phyloP scores from a whole-genome alignment of 2,797 vertebrate genomes.

The Dendrocincla fuliginosa region DNA sequence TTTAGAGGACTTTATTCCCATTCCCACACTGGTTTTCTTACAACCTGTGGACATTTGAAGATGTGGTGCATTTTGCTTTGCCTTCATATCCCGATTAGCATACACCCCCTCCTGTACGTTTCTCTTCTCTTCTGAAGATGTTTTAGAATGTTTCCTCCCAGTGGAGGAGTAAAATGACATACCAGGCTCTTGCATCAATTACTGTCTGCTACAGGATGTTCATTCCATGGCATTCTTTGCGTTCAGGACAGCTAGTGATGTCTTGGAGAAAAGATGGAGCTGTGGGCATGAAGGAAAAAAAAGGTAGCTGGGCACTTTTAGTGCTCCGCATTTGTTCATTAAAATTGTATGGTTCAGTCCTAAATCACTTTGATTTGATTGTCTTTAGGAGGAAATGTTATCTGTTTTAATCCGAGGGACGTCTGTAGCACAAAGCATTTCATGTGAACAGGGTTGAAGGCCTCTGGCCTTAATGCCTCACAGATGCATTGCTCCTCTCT shows the following conservation, averaged over 20 bases:
- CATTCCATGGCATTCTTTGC: background rate
- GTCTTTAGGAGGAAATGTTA: background rate
- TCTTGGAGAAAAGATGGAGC: background rate
- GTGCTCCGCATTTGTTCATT: background rate
- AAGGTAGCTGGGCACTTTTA: background rate
- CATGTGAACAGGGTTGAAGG: background rate
- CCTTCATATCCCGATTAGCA: background rate
- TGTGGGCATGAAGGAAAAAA: background rate
- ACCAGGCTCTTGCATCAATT: background rate
- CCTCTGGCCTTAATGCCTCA: background rate
- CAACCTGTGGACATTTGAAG: background rate
- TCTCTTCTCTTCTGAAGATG: background rate
- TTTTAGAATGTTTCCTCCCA: background rate
- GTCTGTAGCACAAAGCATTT: background rate
- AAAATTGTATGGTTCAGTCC: background rate
- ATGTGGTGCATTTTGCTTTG: background rate
- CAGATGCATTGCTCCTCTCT: background rate
- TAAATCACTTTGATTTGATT: background rate
- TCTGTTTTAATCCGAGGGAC: rapidly evolving
- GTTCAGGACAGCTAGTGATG: background rate
- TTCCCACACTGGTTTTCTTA: background rate
- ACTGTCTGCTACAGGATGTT: background rate
- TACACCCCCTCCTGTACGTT: background rate
- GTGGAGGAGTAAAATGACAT: background rate
- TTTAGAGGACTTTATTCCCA: background rate